A percentile compares a stretch with the other conserved stretches of the same genome.
phyloP scores from a whole-genome alignment of 2,797 vertebrate species.

The Lemur catta region DNA sequence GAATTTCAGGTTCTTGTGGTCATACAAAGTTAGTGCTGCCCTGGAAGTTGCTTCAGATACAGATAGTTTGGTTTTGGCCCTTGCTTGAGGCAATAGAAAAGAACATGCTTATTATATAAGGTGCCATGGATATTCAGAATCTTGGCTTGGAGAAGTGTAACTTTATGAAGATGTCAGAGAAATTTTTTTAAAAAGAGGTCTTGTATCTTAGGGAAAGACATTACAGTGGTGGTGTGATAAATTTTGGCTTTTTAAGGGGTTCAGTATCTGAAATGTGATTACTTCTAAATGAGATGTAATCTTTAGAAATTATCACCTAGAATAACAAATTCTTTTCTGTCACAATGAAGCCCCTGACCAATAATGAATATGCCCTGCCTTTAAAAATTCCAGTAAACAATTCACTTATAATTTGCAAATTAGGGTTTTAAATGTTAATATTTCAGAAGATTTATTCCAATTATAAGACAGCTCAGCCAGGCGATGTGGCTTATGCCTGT shows the following conservation, averaged over 20 bases:
- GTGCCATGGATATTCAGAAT: background rate
- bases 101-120: background rate
- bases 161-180: background rate
- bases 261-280: background rate
- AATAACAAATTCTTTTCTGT: background rate
- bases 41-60: background rate
- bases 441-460: background rate
- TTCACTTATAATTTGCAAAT: background rate
- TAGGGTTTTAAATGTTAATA: background rate
- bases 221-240: background rate
- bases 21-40: background rate
- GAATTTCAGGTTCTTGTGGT: background rate
- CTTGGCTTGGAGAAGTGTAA: background rate
- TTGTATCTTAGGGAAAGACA: background rate
- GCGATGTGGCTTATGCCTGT: too few relatives aligned
- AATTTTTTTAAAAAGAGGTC: background rate
- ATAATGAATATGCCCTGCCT: background rate
- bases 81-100: background rate
- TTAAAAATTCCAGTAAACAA: background rate
- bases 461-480: too few relatives aligned
- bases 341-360: background rate
- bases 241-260: background rate
- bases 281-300: background rate
- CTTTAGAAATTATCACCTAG: background rate
- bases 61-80: background rate